These are phyloP conservation scores for Bombus vancouverensis DNA, from an alignment of 1,140 invertebrate species.

Conservation along the genomic window DNA sequence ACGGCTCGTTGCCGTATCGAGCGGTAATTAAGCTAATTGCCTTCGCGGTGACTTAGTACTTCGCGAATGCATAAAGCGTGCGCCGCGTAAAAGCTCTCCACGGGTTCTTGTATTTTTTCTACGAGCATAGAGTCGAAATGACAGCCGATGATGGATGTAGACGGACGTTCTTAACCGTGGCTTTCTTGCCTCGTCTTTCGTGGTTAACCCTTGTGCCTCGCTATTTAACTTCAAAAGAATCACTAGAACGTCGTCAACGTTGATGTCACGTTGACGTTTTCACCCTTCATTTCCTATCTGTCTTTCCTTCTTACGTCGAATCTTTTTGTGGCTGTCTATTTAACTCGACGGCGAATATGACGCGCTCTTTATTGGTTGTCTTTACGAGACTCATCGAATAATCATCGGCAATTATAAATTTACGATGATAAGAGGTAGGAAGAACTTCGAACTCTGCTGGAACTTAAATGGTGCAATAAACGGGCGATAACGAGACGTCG, in stretches of 20 bases:
- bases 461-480: neutral
- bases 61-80: conserved; percentile 43
- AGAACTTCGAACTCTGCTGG: neutral
- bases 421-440: too few relatives aligned
- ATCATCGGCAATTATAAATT: neutral
- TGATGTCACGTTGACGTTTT: neutral
- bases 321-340: neutral
- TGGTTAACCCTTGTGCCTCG: neutral
- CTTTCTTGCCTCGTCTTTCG: neutral
- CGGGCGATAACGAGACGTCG: neutral
- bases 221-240: neutral
- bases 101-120: conserved; percentile 14
- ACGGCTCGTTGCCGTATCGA: conserved; percentile 57
- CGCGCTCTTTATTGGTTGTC: conserved; percentile 5
- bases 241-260: neutral
- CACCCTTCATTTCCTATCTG: neutral
- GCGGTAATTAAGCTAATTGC: conserved; percentile 72
- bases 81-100: conserved; percentile 7
- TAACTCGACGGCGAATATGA: neutral
- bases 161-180: conserved; percentile 16
- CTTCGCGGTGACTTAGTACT: conserved; percentile 55
- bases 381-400: neutral
- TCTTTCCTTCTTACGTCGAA: neutral
- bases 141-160: conserved; percentile 68
- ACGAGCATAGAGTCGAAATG: conserved; percentile 35